Evolutionary conservation across 2,888 invertebrate species (phyloP), one percentile per base, ranked within the genome.

Genomic region (Ophion ventricosus): DNA sequence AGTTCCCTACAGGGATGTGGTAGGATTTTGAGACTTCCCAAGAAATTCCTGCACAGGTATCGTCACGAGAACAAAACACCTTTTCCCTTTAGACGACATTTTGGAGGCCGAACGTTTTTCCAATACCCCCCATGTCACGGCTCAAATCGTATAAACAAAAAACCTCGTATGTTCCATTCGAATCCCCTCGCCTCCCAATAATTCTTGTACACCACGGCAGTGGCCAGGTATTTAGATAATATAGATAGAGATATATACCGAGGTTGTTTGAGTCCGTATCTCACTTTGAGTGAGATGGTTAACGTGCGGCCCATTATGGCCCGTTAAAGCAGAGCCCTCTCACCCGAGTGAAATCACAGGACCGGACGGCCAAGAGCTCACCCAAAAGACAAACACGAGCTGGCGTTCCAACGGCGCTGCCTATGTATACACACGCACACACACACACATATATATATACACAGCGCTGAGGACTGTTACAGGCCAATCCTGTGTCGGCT

Each of bases 401-500:
- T 80, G 83, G 79, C 84, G 35, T 49, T 35, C 77, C 57, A 73
- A 63, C 29, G 63, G 78, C 69, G 67, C 49, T 59, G 54, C 8
- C 26, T 74, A n/a, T 73, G n/a, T 74, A 49, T 43, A 61, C 25
- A 64, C 66, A 61, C 57, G 10, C 26, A 23, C 43, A 25, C 56
- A 59, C 66, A 69, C 57, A 23, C 54, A 70, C 56, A 70, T 5
- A 29, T 26, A 20, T 54, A 69, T 40, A 77, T 54, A 74, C 43
- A 78, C 29, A 35, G 76, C 77, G 77, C 82, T 80, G 61, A 82
- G 84, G 73, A 81, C 74, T 81, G 82, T 69, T 75, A 70, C 81
- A 74, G 69, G 61, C 78, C 66, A 76, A 72, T 88, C 88, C 87
- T 87, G 86, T 87, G 86, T 87, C 84, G 88, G 83, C 89, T 91